Percentiles rank a stretch among this genome's conserved stretches.
Evolutionary conservation across 2,113 vertebrate species (phyloP).

Genomic region (Amblyornis subalaris): DNA sequence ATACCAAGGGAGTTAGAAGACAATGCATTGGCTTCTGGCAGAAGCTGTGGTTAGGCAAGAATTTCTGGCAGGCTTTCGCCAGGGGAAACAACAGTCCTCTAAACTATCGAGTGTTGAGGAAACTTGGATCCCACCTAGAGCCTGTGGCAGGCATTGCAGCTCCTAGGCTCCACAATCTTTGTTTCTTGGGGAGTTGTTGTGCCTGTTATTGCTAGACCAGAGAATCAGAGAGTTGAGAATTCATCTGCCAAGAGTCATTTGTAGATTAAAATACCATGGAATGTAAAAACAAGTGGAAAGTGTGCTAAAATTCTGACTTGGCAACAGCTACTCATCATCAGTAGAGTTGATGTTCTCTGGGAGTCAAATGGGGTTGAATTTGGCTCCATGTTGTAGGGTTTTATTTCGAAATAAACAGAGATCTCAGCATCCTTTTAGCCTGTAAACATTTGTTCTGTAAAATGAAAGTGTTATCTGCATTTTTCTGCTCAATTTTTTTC

Average conservation of each 20-base stretch:
- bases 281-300: background rate
- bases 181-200: background rate
- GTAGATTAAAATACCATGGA: background rate
- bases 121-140: background rate
- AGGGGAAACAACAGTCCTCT: accelerated
- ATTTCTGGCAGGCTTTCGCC: background rate
- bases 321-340: background rate
- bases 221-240: background rate
- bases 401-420: background rate
- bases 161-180: background rate
- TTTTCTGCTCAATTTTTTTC: background rate
- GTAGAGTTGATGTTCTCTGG: background rate
- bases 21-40: background rate
- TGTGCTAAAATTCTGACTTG: background rate
- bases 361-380: background rate
- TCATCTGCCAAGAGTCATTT: background rate
- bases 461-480: background rate
- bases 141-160: background rate
- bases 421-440: background rate
- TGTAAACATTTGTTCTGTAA: background rate
- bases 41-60: background rate
- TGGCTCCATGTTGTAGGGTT: background rate
- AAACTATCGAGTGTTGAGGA: accelerated
- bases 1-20: background rate
- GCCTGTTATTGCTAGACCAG: background rate